Evolutionary conservation across 2,797 vertebrate species (phyloP).

Genomic region (Gymnothorax reevesii): DNA sequence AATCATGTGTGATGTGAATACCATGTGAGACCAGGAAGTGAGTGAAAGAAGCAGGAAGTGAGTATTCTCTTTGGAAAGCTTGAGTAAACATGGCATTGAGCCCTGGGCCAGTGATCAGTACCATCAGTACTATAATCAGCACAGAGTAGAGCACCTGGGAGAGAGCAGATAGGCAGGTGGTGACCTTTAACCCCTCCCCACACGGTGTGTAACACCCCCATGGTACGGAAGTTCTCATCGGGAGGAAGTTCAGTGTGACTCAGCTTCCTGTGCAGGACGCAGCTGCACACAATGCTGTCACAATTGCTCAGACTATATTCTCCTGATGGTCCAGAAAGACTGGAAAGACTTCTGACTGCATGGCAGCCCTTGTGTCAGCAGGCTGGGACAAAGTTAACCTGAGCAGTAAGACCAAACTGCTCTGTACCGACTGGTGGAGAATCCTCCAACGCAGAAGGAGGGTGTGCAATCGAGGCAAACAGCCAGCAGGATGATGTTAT

Average conservation of each 20-base stretch:
- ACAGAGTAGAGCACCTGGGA: background rate
- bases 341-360: too few species aligned
- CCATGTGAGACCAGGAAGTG: background rate
- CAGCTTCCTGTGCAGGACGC: constrained; percentile 67
- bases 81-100: background rate
- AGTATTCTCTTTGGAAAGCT: background rate
- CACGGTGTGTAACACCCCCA: background rate
- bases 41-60: background rate
- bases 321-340: too few species aligned
- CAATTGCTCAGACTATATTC: background rate
- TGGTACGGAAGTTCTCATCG: background rate
- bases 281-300: constrained; percentile 68
- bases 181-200: background rate
- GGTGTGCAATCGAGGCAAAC: background rate
- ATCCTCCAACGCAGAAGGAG: background rate
- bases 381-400: background rate
- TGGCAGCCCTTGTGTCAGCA: too few species aligned
- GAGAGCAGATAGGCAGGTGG: background rate
- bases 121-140: background rate
- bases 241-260: background rate
- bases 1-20: background rate
- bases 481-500: background rate
- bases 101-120: background rate
- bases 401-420: background rate
- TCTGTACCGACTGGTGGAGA: background rate